Evolutionary conservation across 2,888 invertebrate genomes (phyloP), one percentile per base, ranked within the genome.

Genomic region (Mamestra brassicae): DNA sequence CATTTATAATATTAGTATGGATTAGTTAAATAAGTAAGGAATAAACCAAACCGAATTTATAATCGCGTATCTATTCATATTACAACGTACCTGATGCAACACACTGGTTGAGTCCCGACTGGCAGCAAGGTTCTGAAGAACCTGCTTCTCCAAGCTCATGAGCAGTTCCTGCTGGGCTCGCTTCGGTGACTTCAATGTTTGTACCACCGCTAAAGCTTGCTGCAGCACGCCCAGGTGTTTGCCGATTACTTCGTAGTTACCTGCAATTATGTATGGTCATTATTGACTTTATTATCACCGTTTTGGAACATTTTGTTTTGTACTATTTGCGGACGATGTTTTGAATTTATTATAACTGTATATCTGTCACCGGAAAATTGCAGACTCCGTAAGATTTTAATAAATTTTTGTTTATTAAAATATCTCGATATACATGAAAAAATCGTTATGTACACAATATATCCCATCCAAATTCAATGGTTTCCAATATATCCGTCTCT

Each of bases 101-200:
- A 97, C 96, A 78, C 97, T 97, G 0, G 97, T 97, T 5, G 97
- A 97, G 60, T 97, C 96, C 64, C 96, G 93, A 67, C 97, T 97
- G 4, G 97, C 96, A 1, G 97, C 96, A 0, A 97, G 89, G 81
- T 94, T 96, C 89, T 97, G 97, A 42, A 97, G 89, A 74, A 97
- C 96, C 83, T 97, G 95, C 86, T 97, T 97, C 91, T 98, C 97
- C 34, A 97, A 92, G 80, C 97, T 97, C 88, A 97, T 96, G 7
- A 97, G 90, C 36, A 97, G 92, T 74, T 98, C 97, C 42, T 97
- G 92, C 75, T 97, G 96, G 0, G 95, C 92, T 0, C 96, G 94
- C 77, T 94, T 94, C 0, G 97, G 96, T 0, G 97, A 97, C 85
- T 97, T 97, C 34, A 97, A 86, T 0, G 97, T 95, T 86, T 97